Evolutionary conservation across 2,888 invertebrate genomes (phyloP).

Genomic region (Megastigmus dorsalis): DNA sequence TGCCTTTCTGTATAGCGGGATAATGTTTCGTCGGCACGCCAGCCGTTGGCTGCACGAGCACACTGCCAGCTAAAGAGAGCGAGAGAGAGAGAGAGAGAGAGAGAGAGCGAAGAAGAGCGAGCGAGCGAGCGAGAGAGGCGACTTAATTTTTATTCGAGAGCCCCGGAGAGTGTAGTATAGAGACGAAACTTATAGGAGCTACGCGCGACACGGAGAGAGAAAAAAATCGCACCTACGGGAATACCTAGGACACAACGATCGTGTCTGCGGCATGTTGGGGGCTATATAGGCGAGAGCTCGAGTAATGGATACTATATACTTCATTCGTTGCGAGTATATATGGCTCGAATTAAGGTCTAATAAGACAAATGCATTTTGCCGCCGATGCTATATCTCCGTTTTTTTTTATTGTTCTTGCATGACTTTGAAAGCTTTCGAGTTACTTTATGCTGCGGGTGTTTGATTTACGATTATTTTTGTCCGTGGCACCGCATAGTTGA

Average conservation of each 20-base stretch:
- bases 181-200: too few species aligned
- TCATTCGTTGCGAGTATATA: slow-evolving; percentile 19
- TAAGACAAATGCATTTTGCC: slow-evolving; percentile 30
- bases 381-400: too few species aligned
- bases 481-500: too few species aligned
- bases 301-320: slow-evolving; percentile 9
- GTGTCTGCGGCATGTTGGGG: not conserved
- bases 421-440: too few species aligned
- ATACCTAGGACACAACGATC: not conserved
- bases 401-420: too few species aligned
- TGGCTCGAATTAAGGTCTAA: slow-evolving; percentile 13
- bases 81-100: slow-evolving; percentile 8
- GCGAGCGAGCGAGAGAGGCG: not conserved
- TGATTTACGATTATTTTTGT: too few species aligned
- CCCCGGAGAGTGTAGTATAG: not conserved
- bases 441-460: too few species aligned
- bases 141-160: slow-evolving; percentile 44
- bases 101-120: slow-evolving; percentile 16
- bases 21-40: slow-evolving; percentile 70
- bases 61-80: too few species aligned
- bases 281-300: not conserved
- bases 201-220: not conserved
- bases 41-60: slow-evolving; percentile 59
- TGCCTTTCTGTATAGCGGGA: slow-evolving; percentile 65
- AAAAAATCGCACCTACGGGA: slow-evolving; percentile 36